phyloP scores from a whole-genome alignment of 2,888 invertebrate species.

The Cheilosia pagana region DNA sequence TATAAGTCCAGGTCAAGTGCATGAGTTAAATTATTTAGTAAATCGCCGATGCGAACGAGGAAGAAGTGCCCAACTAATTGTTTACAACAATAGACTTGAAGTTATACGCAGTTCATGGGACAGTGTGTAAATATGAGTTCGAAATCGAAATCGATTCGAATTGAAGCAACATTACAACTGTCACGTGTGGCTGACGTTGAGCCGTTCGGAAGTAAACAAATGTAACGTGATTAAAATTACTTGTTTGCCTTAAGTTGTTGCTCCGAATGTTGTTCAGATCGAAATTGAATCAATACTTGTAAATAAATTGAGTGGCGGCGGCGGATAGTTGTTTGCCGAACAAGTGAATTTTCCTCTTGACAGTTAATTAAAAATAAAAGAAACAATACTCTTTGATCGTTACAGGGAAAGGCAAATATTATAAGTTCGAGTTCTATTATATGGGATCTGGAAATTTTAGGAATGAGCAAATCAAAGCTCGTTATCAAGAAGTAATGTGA shows the following conservation, averaged over 20 bases:
- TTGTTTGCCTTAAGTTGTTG: background rate
- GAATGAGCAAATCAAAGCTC: background rate
- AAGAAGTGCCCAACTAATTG: too few species aligned
- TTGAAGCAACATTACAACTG: slow-evolving; percentile 8
- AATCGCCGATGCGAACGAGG: too few species aligned
- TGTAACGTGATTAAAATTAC: slow-evolving; percentile 2
- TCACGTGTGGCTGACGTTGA: slow-evolving; percentile 6
- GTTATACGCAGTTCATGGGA: too few species aligned
- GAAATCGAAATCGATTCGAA: slow-evolving; percentile 9
- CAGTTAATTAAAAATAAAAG: slow-evolving; percentile 21
- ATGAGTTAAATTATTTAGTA: too few species aligned
- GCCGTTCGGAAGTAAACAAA: slow-evolving; percentile 15
- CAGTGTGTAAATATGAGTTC: background rate
- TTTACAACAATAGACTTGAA: too few species aligned
- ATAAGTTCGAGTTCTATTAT: background rate
- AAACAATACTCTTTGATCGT: slow-evolving; percentile 1
- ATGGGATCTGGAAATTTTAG: background rate
- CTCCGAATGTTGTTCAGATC: background rate
- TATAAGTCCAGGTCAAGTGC: too few species aligned
- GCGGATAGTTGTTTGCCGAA: slow-evolving; percentile 8
- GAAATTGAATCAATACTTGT: slow-evolving; percentile 17
- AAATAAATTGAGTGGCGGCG: slow-evolving; percentile 23
- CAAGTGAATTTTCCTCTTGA: slow-evolving; percentile 25
- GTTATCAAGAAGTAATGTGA: slow-evolving; percentile 2
- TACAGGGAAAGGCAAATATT: slow-evolving; percentile 20